Evolutionary conservation across 64 coral and sea anemone species (phyloP).

Genomic region (Actinia equina): DNA sequence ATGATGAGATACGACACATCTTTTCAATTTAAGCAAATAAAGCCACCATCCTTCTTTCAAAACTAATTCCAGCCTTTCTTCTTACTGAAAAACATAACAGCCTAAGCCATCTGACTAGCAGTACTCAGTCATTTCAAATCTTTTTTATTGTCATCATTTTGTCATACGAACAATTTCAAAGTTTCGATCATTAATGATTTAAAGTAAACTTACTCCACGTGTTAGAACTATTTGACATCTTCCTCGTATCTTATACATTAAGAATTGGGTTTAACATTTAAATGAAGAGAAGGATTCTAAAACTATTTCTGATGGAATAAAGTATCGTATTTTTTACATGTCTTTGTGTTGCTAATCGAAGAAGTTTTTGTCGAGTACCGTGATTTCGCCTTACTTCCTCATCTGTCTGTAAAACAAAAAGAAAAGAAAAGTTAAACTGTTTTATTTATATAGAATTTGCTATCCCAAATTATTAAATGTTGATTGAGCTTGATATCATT

Average conservation of each 20-base stretch:
- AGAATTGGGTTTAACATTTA: background rate
- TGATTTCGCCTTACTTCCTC: background rate
- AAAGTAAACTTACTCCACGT: background rate
- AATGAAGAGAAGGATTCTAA: background rate
- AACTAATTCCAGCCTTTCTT: no score
- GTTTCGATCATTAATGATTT: background rate
- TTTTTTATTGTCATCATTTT: background rate
- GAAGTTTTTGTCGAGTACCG: background rate
- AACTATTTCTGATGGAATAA: background rate
- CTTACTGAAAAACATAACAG: no score
- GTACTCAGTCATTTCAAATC: background rate
- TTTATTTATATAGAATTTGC: background rate
- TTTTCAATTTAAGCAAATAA: no score
- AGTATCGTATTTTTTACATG: background rate
- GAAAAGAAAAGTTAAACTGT: background rate
- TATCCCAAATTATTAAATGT: background rate
- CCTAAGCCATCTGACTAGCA: background rate
- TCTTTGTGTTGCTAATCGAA: background rate
- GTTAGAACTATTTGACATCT: background rate
- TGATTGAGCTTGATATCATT: no score
- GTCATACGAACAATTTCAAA: constrained; percentile 3
- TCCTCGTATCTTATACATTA: background rate
- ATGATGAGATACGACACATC: no score
- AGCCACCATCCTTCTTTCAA: no score
- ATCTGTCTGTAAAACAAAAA: background rate